These are phyloP conservation scores for Sogatella furcifera DNA, from an alignment of 1,140 invertebrate species.

Conservation along the genomic window DNA sequence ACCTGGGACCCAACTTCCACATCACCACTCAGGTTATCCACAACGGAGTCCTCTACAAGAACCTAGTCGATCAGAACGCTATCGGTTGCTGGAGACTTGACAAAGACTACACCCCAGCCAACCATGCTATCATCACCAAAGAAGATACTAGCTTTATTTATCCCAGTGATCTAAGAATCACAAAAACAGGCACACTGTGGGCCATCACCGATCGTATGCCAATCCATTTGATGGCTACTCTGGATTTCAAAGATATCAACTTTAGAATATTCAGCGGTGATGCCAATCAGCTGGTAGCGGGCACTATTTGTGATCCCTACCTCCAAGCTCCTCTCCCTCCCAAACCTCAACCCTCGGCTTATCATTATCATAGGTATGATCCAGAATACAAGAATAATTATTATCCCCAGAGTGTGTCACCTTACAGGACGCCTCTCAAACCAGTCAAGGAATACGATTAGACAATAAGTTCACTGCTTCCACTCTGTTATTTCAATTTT, in stretches of 20 bases:
- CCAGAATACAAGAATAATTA: too few relatives aligned
- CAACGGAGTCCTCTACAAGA: conserved; percentile 60
- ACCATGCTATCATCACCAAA: conserved; percentile 48
- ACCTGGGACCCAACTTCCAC: conserved; percentile 51
- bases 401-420: too few relatives aligned
- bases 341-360: too few relatives aligned
- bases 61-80: conserved; percentile 64
- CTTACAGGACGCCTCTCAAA: too few relatives aligned
- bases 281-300: conserved; percentile 46
- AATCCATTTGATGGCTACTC: conserved; percentile 52
- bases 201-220: conserved; percentile 72
- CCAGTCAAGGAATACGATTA: too few relatives aligned
- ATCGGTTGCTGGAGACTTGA: conserved; percentile 68
- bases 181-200: conserved; percentile 47
- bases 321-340: too few relatives aligned
- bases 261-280: conserved; percentile 62
- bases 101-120: conserved; percentile 39
- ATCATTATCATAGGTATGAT: too few relatives aligned
- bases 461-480: too few relatives aligned
- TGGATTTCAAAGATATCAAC: conserved; percentile 66
- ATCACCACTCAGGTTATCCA: conserved; percentile 60
- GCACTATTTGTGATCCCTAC: conserved; percentile 52
- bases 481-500: too few relatives aligned
- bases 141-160: conserved; percentile 65
- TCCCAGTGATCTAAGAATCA: conserved; percentile 66